Evolutionary conservation across 1,140 invertebrate genomes (phyloP), one percentile per base, ranked within the genome.

Genomic region (Gryllus bimaculatus): DNA sequence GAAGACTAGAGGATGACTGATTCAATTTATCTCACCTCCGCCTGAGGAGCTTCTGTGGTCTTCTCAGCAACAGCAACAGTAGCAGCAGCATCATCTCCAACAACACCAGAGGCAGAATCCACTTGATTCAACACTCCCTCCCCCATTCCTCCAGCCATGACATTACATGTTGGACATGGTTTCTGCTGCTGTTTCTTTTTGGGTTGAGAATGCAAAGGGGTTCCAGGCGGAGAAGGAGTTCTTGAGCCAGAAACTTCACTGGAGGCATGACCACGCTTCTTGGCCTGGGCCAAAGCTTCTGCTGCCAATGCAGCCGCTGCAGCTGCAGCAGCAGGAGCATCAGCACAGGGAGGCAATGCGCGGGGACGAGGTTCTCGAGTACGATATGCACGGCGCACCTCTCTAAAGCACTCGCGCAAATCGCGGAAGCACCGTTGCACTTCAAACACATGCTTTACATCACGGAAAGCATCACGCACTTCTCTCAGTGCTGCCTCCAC

Each of bases 381-480:
- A 13, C 54, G 54, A 18, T 66, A 66, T 13, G 54, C 54, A 13
- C 54, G 54, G 18, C 54, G 54, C 18, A 66, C 54, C 10, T 66
- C 54, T 66, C 54, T 66, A 66, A 66, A 66, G 54, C 54, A 66
- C 54, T 66, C 54, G 10, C 54, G 54, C 18, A 66, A 66, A 18
- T 66, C 54, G 7, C 54, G 54, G 54, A 66, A 66, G 54, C 54
- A 66, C 10, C 54, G 54, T 18, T 66, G 54, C 54, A 66, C 54
- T 66, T 66, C 54, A 66, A 66, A 66, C 10, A 66, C 54, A 66
- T 66, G 54, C 54, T 66, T 66, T 66, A 66, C 54, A 66, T 66
- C 54, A 66, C 54, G 54, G 54, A 66, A 66, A 18, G 54, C 54
- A 66, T 66, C 54, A 66, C 54, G 54, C 54, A 66, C 54, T 18